phyloP scores from a whole-genome alignment of 2,888 invertebrate genomes.

The Tipula confusa region DNA sequence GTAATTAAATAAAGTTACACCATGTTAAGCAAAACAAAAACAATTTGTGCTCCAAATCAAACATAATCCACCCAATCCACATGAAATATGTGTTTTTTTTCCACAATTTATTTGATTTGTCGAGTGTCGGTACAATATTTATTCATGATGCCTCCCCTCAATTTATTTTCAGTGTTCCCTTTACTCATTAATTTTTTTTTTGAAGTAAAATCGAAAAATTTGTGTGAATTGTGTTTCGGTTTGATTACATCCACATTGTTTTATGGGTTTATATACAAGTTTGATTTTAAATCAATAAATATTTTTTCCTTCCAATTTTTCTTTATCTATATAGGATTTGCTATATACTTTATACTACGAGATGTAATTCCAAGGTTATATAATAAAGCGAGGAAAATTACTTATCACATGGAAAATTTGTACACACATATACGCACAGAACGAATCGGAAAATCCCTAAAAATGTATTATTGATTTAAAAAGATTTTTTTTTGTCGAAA shows the following conservation, averaged over 20 bases:
- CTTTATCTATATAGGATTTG: background rate
- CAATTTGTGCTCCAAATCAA: background rate
- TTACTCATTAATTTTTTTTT: background rate
- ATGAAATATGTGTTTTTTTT: background rate
- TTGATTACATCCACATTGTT: conserved; percentile 17
- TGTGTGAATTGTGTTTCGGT: background rate
- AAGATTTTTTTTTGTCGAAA: background rate
- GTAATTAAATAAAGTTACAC: background rate
- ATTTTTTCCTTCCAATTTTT: background rate
- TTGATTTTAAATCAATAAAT: background rate
- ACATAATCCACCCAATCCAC: background rate
- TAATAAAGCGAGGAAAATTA: background rate
- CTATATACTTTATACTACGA: background rate
- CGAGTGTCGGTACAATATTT: background rate
- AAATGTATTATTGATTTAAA: background rate
- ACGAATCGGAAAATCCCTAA: background rate
- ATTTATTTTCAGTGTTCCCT: background rate
- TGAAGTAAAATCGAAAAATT: background rate
- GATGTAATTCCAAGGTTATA: background rate
- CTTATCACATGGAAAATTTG: background rate
- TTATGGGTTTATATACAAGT: background rate
- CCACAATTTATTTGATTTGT: background rate
- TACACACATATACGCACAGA: background rate
- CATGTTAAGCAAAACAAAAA: background rate
- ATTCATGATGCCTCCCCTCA: background rate